Evolutionary conservation across 2,888 invertebrate species (phyloP).

Genomic region (Prenolepis imparis): DNA sequence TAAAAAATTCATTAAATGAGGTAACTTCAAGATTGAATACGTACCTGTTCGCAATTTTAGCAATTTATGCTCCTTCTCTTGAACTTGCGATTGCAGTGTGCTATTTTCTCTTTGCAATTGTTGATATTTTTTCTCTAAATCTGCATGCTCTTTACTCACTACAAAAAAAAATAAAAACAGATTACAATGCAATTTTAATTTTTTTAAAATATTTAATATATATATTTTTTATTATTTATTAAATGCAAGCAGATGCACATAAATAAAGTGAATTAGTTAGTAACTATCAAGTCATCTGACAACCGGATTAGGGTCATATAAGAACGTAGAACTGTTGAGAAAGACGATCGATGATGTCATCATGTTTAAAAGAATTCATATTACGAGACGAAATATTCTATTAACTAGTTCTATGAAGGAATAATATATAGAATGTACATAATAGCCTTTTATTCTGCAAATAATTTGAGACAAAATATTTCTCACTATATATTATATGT

Average conservation of each 20-base stretch:
- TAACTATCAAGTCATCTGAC: not conserved
- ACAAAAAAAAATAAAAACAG: constrained; percentile 42
- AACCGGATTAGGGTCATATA: constrained; percentile 30
- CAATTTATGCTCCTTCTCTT: constrained; percentile 89
- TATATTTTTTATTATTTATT: not conserved
- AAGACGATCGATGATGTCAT: constrained; percentile 34
- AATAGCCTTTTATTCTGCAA: not conserved
- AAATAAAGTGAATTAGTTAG: constrained; percentile 22
- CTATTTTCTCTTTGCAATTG: constrained; percentile 89
- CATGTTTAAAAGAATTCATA: not conserved
- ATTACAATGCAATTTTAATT: not conserved
- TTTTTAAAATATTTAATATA: not conserved
- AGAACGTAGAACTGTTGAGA: constrained; percentile 13
- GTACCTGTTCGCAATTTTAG: constrained; percentile 87
- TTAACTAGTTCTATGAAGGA: not conserved
- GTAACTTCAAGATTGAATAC: not conserved
- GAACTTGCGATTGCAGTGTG: constrained; percentile 88
- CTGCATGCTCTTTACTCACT: constrained; percentile 88
- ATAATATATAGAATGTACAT: not conserved
- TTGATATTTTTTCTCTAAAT: constrained; percentile 89
- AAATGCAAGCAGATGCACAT: not conserved
- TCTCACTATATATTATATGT: not conserved
- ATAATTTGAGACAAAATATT: not conserved
- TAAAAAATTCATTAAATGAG: not conserved
- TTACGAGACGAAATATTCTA: constrained; percentile 2